Base-by-base conservation (phyloP, 2,888 invertebrate genomes). In the Metallyticus violacea region DNA sequence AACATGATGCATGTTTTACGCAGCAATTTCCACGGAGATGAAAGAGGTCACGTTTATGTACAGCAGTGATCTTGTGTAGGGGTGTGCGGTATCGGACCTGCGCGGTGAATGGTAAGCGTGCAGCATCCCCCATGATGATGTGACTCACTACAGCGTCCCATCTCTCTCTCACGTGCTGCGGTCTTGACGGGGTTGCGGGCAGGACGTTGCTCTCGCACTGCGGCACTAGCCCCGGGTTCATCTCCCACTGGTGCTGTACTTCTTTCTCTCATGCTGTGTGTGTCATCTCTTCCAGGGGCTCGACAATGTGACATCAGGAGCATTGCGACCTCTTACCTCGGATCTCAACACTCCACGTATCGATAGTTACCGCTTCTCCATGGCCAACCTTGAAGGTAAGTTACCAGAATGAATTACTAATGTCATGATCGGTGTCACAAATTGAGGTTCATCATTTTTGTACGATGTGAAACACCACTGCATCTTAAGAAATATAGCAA, bases 301-400 rank as follows among this genome's bases (percentile, higher is more conserved):
- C 91, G 96, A 95, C 91, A 93, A 93, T 91, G 92, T 93, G 85
- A 92, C 93, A 89, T 93, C 94, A 29, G 90, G 91, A 88, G 92
- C 93, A 89, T 92, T 95, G 90, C 93, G 95, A 90, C 96, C 95
- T 7, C 93, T 95, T 90, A 93, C 93, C 90, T 93, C 94, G 87
- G 96, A 96, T 91, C 95, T 96, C 90, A 94, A 96, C 87, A 95
- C 96, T n/a, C 96, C 97, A 81, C 90, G 97, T 89, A 97, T 97
- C 90, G 97, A 97, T 93, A 96, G 97, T 88, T 97, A 98, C 92
- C 94, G 98, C 90, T 98, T 98, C 92, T 98, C 98, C 85, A 98
- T 98, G 97, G 98, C 98, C 85, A 98, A 98, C 92, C 94, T 98
- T 85, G 98, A 98, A 93, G 94, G 94, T 94, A 90, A 91, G 91